Conservation (phyloP, 2,888 invertebrate genomes). For the Dicyrtomina minuta region DNA sequence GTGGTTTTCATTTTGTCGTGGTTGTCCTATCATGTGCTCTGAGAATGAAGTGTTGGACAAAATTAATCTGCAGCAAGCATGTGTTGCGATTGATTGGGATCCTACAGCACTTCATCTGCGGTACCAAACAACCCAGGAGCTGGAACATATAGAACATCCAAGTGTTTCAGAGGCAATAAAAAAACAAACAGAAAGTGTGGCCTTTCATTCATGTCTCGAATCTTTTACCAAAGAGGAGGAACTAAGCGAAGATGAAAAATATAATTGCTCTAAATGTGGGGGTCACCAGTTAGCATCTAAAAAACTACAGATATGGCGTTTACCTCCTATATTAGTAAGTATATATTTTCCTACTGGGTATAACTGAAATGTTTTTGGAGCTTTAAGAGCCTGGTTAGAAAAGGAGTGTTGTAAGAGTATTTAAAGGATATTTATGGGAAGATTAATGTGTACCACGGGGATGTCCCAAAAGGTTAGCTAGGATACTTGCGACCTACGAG, state of each 20-base stretch:
- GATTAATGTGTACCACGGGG: too few relatives aligned
- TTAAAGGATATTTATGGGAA: too few relatives aligned
- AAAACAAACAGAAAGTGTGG: conserved; percentile 77
- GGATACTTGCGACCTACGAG: too few relatives aligned
- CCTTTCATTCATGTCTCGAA: conserved; percentile 78
- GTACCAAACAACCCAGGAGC: conserved; percentile 76
- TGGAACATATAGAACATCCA: conserved; percentile 75
- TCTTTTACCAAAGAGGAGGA: conserved; percentile 87
- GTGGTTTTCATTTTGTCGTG: conserved; percentile 81
- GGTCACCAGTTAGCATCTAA: conserved; percentile 82
- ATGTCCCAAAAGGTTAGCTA: too few relatives aligned
- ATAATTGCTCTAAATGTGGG: conserved; percentile 82
- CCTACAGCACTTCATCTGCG: conserved; percentile 88
- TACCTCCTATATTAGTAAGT: conserved; percentile 80
- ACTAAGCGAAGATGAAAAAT: conserved; percentile 73
- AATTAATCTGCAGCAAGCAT: conserved; percentile 56
- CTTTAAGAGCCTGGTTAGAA: too few relatives aligned
- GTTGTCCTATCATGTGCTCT: conserved; percentile 75
- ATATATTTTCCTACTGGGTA: too few relatives aligned
- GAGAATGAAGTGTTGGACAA: conserved; percentile 55
- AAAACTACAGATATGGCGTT: conserved; percentile 86
- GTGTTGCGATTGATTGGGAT: conserved; percentile 90
- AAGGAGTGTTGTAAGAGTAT: too few relatives aligned
- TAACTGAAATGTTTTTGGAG: too few relatives aligned
- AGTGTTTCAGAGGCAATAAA: conserved; percentile 71